A percentile compares a stretch with the other conserved stretches of the same genome.
These are phyloP conservation scores for Microctenopoma stevenorrisi DNA, from an alignment of 2,797 vertebrate species.

Conservation along the genomic window DNA sequence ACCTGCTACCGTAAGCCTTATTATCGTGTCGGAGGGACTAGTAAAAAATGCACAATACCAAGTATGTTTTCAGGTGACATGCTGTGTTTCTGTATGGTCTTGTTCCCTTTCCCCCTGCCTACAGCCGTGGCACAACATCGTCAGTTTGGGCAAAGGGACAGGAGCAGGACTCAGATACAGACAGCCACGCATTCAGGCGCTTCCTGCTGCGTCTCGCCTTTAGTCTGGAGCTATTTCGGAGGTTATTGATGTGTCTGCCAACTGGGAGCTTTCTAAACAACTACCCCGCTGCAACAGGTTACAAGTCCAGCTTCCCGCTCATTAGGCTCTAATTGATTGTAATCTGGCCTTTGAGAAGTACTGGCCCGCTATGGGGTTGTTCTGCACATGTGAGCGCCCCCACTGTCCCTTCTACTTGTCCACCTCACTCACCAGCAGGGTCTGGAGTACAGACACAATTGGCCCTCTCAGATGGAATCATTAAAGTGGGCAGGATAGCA, in stretches of 20 bases:
- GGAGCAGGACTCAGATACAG: slow-evolving; percentile 56
- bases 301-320: slow-evolving; percentile 83
- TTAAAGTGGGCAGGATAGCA: slow-evolving; percentile 80
- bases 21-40: slow-evolving; percentile 2
- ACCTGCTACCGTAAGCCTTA: slow-evolving; percentile 18
- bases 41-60: slow-evolving; percentile 6
- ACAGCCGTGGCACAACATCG: slow-evolving; percentile 1
- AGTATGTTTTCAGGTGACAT: slow-evolving; percentile 5
- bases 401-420: slow-evolving; percentile 81
- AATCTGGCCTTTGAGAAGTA: slow-evolving; percentile 85
- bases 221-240: slow-evolving; percentile 81
- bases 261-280: slow-evolving; percentile 80
- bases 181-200: slow-evolving; percentile 63
- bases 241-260: slow-evolving; percentile 83
- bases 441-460: slow-evolving; percentile 79
- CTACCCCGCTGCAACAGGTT: slow-evolving; percentile 79
- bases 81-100: slow-evolving; percentile 23
- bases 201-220: slow-evolving; percentile 78
- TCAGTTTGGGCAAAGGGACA: slow-evolving; percentile 18
- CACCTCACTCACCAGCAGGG: slow-evolving; percentile 80
- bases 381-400: slow-evolving; percentile 76
- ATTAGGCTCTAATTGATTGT: slow-evolving; percentile 87
- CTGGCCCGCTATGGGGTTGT: slow-evolving; percentile 73
- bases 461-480: slow-evolving; percentile 78
- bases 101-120: slow-evolving; percentile 5